Evolutionary conservation across 1,140 invertebrate species (phyloP), one percentile per base, ranked within the genome.

Genomic region (Drosophila jambulina): DNA sequence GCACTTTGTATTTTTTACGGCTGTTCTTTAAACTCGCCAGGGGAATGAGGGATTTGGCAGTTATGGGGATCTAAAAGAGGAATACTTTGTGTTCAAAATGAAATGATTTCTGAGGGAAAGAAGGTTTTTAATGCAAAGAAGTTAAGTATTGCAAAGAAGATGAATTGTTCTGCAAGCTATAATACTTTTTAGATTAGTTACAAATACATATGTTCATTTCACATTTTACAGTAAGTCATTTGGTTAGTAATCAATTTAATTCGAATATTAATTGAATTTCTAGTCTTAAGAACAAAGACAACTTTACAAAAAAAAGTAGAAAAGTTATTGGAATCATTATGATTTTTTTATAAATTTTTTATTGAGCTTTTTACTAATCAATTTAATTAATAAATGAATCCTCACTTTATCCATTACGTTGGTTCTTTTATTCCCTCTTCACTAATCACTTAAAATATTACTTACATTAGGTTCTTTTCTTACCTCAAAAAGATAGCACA

Each of bases 21-120:
- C 29, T 7, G 38, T 53, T 76, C 67, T 60, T 51, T 29, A 23
- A 19, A 69, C 13, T 53, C 7, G 17, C 23, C 48, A 23, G 62
- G 48, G 72, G 40, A 57, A 42, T 40, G 19, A 42, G 46, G 9
- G 21, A 27, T 46, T 43, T 49, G 36, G 46, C 32, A 74, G 46
- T 21, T 21, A 51, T 12, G 7, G 8, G n/a, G 13, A 6, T 27
- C 2, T n/a, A 3, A 2, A 23, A 13, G 23, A 19, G 19, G 17
- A 25, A 64, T 25, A 54, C 15, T 17, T 54, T 54, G 32, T 36
- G 21, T 61, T 13, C 9, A 5, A 36, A n/a, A 27, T 29, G 6
- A 54, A 54, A 23, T 54, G 4, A 23, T 36, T 54, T 15, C 2
- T 4, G 19, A 0, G 1, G 15, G 2, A 23, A 36, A 0, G 8